phyloP scores from a whole-genome alignment of 37 sponge, comb jelly and placozoan genomes.

The Haliclona indistincta region DNA sequence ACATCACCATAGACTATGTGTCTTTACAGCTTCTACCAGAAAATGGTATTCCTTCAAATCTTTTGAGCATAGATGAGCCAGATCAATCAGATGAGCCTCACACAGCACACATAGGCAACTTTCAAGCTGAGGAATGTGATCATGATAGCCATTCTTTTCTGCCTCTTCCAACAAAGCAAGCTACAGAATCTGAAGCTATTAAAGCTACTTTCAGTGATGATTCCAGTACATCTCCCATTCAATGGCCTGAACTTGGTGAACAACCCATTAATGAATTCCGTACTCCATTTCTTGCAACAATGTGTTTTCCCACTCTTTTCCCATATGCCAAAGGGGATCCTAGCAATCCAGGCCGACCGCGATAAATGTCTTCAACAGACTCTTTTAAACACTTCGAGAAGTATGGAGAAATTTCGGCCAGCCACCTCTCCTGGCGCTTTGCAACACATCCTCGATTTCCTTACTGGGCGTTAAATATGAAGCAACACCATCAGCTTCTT shows the following conservation, averaged over 20 bases:
- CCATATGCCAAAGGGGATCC: slow-evolving; percentile 50
- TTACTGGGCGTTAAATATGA: no score
- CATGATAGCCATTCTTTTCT: slow-evolving; percentile 25
- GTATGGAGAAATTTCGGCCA: slow-evolving; percentile 6
- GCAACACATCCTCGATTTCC: slow-evolving; percentile 29
- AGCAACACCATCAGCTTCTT: slow-evolving; percentile 8
- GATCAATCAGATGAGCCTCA: not conserved
- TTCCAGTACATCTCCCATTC: no score
- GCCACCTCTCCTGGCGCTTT: slow-evolving; percentile 15
- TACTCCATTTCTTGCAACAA: slow-evolving; percentile 18
- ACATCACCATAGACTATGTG: slow-evolving; percentile 15
- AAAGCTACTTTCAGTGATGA: no score
- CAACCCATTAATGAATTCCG: slow-evolving; percentile 32
- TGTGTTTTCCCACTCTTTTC: slow-evolving; percentile 43
- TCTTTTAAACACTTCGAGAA: slow-evolving; percentile 38
- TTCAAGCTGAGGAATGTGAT: not conserved
- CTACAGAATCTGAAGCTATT: slow-evolving; percentile 24
- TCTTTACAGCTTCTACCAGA: not conserved
- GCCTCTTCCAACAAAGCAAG: slow-evolving; percentile 1
- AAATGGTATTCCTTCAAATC: slow-evolving; percentile 10
- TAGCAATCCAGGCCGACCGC: not conserved
- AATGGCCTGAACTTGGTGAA: slow-evolving; percentile 27
- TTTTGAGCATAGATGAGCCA: not conserved
- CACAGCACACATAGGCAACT: not conserved
- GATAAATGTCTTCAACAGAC: not conserved